Conservation (phyloP, 1,140 invertebrate species). For the Halyomorpha halys region DNA sequence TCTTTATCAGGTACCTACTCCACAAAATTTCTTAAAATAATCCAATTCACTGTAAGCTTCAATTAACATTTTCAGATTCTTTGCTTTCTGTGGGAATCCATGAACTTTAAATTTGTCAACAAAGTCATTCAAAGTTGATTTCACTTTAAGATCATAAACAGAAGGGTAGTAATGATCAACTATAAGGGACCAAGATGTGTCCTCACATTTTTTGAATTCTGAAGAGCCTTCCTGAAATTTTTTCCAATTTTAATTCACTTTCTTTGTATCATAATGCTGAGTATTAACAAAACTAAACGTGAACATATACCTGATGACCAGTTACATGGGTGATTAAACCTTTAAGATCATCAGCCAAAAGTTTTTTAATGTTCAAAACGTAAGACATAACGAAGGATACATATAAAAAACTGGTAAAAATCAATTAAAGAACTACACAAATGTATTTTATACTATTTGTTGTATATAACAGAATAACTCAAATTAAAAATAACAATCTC, state of each 20-base stretch:
- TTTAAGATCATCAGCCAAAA: constrained; percentile 3
- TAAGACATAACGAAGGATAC: not conserved
- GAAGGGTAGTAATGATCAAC: constrained; percentile 12
- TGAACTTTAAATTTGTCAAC: constrained; percentile 8
- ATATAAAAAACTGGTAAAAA: constrained; percentile 17
- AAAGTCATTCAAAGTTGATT: constrained; percentile 10
- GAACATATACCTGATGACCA: not conserved
- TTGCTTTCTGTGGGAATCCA: constrained; percentile 15
- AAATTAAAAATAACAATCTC: too few species aligned
- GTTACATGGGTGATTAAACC: not conserved
- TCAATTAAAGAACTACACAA: not conserved
- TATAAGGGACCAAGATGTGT: constrained; percentile 1
- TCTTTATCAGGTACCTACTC: not conserved
- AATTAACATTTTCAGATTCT: constrained; percentile 6
- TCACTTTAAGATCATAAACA: not conserved
- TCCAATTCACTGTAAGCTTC: constrained; percentile 4
- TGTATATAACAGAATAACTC: too few species aligned
- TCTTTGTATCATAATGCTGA: not conserved
- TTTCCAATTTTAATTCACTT: not conserved
- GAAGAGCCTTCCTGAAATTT: constrained; percentile 2
- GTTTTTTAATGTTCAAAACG: not conserved
- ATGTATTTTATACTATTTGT: too few species aligned
- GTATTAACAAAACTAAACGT: not conserved
- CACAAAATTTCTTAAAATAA: constrained; percentile 2
- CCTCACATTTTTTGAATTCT: constrained; percentile 10